Evolutionary conservation across 2,888 invertebrate species (phyloP).

Genomic region (Nasonia oneida): DNA sequence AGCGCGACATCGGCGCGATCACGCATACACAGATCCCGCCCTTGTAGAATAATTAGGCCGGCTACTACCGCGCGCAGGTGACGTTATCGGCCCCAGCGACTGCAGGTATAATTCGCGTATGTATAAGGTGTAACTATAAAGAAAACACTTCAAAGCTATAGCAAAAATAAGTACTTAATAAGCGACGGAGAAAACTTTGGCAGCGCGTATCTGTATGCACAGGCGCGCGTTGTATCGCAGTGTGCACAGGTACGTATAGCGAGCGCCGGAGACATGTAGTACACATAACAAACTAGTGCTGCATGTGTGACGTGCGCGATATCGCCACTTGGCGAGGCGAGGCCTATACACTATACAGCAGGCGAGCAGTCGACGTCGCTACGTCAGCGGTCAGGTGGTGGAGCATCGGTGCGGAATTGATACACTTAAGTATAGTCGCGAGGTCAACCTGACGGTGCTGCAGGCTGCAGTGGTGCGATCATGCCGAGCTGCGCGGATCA

Average conservation of each 20-base stretch:
- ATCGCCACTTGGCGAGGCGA: conserved; percentile 5
- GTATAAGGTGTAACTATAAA: background rate
- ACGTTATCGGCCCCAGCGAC: no score
- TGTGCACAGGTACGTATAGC: background rate
- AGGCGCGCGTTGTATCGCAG: background rate
- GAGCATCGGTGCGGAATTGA: background rate
- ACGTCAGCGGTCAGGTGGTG: conserved; percentile 38
- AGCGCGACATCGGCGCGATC: no score
- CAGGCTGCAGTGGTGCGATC: no score
- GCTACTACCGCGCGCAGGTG: no score
- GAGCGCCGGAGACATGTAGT: background rate
- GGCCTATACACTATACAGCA: background rate
- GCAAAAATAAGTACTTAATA: background rate
- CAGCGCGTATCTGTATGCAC: background rate
- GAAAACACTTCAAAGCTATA: no score
- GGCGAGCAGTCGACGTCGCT: conserved; percentile 41
- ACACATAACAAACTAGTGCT: background rate
- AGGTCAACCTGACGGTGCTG: no score
- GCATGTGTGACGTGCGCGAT: background rate
- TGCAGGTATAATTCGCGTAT: no score
- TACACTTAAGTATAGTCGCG: no score
- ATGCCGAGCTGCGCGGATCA: no score
- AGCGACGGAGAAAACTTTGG: background rate
- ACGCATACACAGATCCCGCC: no score
- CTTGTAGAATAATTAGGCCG: no score